phyloP scores from a whole-genome alignment of 2,888 invertebrate genomes.

The Pammene fasciana region DNA sequence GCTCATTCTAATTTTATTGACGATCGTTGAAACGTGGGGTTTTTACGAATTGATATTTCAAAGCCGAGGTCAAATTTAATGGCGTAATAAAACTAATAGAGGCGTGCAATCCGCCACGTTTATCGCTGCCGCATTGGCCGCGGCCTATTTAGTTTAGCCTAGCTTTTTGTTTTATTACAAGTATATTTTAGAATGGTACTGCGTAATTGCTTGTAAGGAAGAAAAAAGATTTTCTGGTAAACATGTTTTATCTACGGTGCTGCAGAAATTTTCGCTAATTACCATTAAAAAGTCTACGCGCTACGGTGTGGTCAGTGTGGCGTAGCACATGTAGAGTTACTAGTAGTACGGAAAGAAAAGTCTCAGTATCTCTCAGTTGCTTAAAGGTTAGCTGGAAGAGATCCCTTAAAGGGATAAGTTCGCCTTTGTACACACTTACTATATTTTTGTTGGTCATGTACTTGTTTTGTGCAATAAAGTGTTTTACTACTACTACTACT shows the following conservation, averaged over 20 bases:
- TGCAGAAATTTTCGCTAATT: no score
- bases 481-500: no score
- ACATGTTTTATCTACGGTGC: background rate
- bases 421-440: no score
- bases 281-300: no score
- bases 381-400: no score
- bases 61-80: constrained; percentile 39
- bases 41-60: constrained; percentile 37
- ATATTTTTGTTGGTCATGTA: no score
- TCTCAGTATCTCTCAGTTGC: no score
- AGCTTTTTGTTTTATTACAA: constrained; percentile 15
- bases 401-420: no score
- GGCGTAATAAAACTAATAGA: constrained; percentile 36
- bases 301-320: no score
- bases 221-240: background rate
- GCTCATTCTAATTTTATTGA: constrained; percentile 37
- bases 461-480: no score
- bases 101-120: constrained; percentile 22
- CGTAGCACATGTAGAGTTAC: no score
- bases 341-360: no score
- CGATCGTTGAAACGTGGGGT: constrained; percentile 24
- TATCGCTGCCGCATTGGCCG: constrained; percentile 29
- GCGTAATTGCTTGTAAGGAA: background rate
- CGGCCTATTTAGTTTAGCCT: constrained; percentile 30
- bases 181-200: background rate